These are phyloP conservation scores for Trachelus iudaicus DNA, from an alignment of 2,888 invertebrate species.

Conservation along the genomic window DNA sequence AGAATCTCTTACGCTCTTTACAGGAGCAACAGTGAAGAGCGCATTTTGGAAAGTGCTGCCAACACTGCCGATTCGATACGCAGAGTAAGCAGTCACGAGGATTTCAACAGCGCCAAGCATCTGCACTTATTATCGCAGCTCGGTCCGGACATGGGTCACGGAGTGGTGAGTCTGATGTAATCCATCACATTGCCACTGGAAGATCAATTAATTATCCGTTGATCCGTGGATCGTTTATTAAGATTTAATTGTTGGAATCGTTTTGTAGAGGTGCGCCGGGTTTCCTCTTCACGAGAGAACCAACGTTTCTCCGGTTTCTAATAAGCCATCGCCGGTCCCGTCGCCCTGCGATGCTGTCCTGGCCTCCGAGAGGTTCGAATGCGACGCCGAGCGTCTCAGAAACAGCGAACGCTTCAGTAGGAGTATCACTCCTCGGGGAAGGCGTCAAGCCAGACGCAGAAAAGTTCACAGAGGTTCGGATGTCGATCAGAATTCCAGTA, in stretches of 20 bases:
- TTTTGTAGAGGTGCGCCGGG: constrained; percentile 51
- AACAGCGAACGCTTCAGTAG: constrained; percentile 75
- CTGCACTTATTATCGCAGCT: constrained; percentile 52
- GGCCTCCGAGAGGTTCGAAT: constrained; percentile 65
- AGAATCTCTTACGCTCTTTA: constrained; percentile 8
- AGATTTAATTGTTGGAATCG: too few species aligned
- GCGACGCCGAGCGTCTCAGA: constrained; percentile 73
- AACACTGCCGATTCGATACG: constrained; percentile 61
- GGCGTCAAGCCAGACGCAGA: constrained; percentile 60
- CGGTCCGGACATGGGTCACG: constrained; percentile 63
- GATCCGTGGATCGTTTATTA: too few species aligned
- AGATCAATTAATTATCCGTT: too few species aligned
- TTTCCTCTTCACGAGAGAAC: constrained; percentile 61
- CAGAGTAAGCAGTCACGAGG: constrained; percentile 74
- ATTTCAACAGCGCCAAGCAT: constrained; percentile 66
- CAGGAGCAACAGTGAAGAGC: constrained; percentile 62
- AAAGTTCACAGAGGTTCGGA: constrained; percentile 48
- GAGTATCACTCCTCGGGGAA: constrained; percentile 70
- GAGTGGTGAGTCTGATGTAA: constrained; percentile 52
- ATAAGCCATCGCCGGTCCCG: constrained; percentile 51
- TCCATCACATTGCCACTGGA: background rate
- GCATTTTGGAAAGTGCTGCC: constrained; percentile 51
- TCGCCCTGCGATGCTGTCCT: constrained; percentile 54
- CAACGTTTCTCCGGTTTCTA: constrained; percentile 58
- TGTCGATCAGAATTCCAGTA: constrained; percentile 51